phyloP scores from a whole-genome alignment of 2,797 vertebrate genomes.

The Manis pentadactyla region DNA sequence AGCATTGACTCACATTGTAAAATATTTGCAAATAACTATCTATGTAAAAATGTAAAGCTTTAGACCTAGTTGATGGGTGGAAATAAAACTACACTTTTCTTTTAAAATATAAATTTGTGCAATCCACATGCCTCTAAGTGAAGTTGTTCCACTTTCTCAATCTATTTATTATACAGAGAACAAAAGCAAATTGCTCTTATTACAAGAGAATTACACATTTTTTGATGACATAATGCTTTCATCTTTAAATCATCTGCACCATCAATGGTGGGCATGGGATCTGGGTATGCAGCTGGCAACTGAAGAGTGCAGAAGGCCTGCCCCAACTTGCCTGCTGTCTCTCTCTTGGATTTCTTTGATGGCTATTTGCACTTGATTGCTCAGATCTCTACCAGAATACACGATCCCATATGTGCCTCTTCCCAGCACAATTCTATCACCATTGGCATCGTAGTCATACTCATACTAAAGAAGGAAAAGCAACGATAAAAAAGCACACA shows the following conservation, averaged over 20 bases:
- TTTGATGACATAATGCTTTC: neutral
- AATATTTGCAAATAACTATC: neutral
- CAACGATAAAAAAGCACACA: constrained; percentile 56
- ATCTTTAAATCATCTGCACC: neutral
- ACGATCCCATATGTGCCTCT: constrained; percentile 89
- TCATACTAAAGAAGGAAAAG: constrained; percentile 87
- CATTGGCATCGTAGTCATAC: constrained; percentile 89
- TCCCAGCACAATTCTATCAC: constrained; percentile 88
- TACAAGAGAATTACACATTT: neutral
- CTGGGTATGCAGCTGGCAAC: neutral
- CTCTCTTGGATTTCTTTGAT: constrained; percentile 91
- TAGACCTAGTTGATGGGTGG: neutral
- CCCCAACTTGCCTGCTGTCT: constrained; percentile 87
- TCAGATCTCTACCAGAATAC: constrained; percentile 90
- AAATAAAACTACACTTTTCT: constrained; percentile 41
- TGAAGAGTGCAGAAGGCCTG: neutral
- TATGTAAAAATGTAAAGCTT: constrained; percentile 42
- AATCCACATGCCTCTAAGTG: neutral
- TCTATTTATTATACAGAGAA: constrained; percentile 19
- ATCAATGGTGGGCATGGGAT: neutral
- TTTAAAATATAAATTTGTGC: constrained; percentile 41
- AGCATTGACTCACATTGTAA: neutral
- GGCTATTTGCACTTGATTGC: constrained; percentile 90
- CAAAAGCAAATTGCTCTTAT: constrained; percentile 24
- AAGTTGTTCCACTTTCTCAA: constrained; percentile 17